phyloP scores from a whole-genome alignment of 2,113 vertebrate genomes.

The Tychaedon coryphoeus region DNA sequence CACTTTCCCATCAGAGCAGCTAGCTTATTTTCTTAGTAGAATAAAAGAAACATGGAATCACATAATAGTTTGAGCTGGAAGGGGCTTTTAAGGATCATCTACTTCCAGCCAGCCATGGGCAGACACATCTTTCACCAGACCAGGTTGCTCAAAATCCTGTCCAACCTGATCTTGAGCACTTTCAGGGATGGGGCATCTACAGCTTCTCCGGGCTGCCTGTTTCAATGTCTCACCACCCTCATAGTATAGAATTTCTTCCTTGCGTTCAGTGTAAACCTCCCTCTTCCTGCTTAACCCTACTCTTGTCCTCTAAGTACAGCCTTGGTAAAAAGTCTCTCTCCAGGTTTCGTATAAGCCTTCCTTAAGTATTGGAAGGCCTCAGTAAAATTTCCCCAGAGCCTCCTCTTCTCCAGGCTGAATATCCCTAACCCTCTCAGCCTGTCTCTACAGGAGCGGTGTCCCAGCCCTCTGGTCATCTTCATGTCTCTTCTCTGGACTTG shows the following conservation, averaged over 20 bases:
- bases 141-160: neutral
- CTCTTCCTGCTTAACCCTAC: neutral
- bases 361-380: neutral
- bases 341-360: neutral
- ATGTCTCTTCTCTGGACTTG: neutral
- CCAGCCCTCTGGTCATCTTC: neutral
- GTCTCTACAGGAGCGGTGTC: neutral
- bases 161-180: neutral
- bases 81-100: neutral
- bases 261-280: neutral
- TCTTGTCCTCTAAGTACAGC: neutral
- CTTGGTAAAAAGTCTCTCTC: neutral
- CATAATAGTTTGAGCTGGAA: neutral
- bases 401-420: neutral
- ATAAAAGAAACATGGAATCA: neutral
- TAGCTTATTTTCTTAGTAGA: neutral
- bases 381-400: neutral
- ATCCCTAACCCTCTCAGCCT: neutral
- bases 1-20: neutral
- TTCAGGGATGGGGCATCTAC: neutral
- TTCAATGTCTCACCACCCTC: neutral
- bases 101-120: neutral
- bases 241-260: neutral
- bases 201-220: neutral
- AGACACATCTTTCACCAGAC: neutral